Conservation (phyloP, 2,888 invertebrate genomes). For the Drosophila helvetica region DNA sequence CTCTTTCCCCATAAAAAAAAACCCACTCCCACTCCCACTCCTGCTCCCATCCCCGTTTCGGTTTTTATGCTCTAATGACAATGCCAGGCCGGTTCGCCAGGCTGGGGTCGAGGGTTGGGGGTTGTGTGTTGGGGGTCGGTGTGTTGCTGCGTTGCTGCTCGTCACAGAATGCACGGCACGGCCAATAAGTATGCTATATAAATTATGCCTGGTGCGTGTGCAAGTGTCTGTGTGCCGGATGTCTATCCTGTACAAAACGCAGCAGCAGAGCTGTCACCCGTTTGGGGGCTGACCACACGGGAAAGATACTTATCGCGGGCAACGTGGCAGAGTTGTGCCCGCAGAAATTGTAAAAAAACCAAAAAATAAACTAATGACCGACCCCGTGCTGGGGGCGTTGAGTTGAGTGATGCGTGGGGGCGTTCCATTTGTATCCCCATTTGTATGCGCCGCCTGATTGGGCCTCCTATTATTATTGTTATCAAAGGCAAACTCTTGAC, state of each 20-base stretch:
- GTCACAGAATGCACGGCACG: slow-evolving; percentile 2
- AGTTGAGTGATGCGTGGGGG: background rate
- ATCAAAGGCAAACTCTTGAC: too few relatives aligned
- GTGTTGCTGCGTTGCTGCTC: too few relatives aligned
- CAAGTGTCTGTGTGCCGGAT: slow-evolving; percentile 6
- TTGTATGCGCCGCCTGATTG: background rate
- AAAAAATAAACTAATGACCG: background rate
- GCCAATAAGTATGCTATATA: slow-evolving; percentile 36
- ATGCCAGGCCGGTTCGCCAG: slow-evolving; percentile 1
- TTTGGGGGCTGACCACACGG: background rate
- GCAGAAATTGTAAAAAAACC: background rate
- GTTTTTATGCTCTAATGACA: slow-evolving; percentile 61
- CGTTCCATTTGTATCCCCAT: background rate
- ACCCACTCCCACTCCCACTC: slow-evolving; percentile 4
- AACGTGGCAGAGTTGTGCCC: background rate
- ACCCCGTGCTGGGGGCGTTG: background rate
- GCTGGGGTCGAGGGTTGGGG: too few relatives aligned
- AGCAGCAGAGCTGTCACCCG: background rate
- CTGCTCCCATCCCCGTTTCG: slow-evolving; percentile 34
- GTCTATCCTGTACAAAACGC: too few relatives aligned
- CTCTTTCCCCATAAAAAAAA: too few relatives aligned
- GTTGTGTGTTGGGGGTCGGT: too few relatives aligned
- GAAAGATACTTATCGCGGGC: background rate
- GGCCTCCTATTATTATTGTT: background rate
- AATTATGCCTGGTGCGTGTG: slow-evolving; percentile 20